These are phyloP conservation scores for Bombus pyrosoma DNA, from an alignment of 1,140 invertebrate species.

Conservation along the genomic window DNA sequence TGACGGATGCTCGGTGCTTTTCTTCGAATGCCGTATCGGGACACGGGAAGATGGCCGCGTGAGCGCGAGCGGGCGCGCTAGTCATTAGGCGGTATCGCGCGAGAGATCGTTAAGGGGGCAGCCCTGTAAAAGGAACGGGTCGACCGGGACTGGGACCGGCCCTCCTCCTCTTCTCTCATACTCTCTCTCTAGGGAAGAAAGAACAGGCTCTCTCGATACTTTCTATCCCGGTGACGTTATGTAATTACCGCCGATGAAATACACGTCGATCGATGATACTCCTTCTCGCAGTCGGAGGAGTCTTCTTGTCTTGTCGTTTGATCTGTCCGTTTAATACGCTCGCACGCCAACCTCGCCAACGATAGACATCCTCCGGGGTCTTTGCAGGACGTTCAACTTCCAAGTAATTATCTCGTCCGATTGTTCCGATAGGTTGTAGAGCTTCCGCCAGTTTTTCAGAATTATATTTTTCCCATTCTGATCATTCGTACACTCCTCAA, in stretches of 20 bases:
- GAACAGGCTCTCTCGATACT: constrained; percentile 8
- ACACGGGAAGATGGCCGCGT: constrained; percentile 35
- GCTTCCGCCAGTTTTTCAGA: neutral
- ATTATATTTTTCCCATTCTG: neutral
- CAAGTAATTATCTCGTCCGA: neutral
- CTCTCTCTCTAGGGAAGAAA: neutral
- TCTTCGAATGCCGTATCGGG: constrained; percentile 69
- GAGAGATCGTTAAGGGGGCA: constrained; percentile 63
- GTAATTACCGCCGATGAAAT: constrained; percentile 59
- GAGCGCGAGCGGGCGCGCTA: constrained; percentile 41
- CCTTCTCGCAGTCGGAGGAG: neutral
- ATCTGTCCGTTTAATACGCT: constrained; percentile 27
- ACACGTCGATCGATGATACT: constrained; percentile 42
- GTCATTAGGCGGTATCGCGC: constrained; percentile 70
- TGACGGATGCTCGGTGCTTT: constrained; percentile 62
- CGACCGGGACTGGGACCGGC: constrained; percentile 17
- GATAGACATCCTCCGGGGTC: neutral
- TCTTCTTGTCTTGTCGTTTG: constrained; percentile 5
- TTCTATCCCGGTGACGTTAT: constrained; percentile 60
- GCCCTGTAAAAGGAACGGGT: constrained; percentile 57
- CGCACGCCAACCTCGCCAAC: neutral
- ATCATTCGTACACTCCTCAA: neutral
- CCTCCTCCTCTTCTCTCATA: neutral
- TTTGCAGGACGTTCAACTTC: neutral
- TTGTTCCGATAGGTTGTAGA: neutral